Base-by-base conservation (phyloP, 2,113 vertebrate genomes). In the Aleadryas rufinucha region DNA sequence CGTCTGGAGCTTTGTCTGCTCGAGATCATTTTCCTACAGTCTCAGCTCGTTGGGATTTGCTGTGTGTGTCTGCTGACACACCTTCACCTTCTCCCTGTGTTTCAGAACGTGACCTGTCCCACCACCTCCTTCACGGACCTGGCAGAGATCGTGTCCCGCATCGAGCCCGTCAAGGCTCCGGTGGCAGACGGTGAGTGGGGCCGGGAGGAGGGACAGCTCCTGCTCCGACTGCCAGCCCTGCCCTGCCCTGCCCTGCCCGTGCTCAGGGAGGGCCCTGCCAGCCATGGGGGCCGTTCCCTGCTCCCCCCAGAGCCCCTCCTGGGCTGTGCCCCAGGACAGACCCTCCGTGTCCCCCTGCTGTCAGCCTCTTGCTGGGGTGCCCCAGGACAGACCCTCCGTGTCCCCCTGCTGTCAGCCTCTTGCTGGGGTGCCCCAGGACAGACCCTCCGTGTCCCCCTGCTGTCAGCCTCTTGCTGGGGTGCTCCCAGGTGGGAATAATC, bases 101-200 rank as follows among this genome's bases (percentile, higher is more conserved):
- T 94, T 30, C 98, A 99, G 99, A 97, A 98, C 18, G 96, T 99
- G 95, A 98, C 98, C 30, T 99, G 98, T 97, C 99, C 99, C n/a
- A 99, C 97, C 3, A 98, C 99, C 47, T 99, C 98, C 47, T 99
- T 99, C 96, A 99, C 99, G 1, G 99, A 99, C 97, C 98, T 99
- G 80, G 99, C 99, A 1, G 99, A 99, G 97, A 99, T 99, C 0
- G 99, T 99, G 91, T 99, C 99, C 3, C 97, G 99, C 64, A 99
- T 99, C 1, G 99, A 99, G 94, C 99, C 99, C 0, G 98, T 98
- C 79, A 99, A 99, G 82, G 92, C 98, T 1, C 49, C 96, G 0
- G 5, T 97, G 1, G 96, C 98, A 17, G 98, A 99, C 0, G 99
- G 99, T 99, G 90, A 98, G 99, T 59, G 6, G 52, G 49, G 24